phyloP scores from a whole-genome alignment of 2,888 invertebrate species.

The Baronia brevicornis region DNA sequence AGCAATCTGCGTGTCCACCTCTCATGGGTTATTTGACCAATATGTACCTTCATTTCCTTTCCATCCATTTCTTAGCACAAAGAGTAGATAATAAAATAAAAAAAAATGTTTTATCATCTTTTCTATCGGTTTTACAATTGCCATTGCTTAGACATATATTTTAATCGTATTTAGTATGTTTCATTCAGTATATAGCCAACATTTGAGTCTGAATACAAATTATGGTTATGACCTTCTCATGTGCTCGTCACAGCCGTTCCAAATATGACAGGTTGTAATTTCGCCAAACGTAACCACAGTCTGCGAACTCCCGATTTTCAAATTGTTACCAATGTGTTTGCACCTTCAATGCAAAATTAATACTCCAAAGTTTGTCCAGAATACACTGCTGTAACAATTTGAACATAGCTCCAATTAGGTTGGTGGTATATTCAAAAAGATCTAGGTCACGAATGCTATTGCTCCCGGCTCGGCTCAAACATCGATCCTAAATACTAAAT shows the following conservation, averaged over 20 bases:
- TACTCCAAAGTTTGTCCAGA: constrained; percentile 21
- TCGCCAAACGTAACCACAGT: constrained; percentile 40
- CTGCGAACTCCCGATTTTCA: constrained; percentile 24
- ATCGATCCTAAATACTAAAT: constrained; percentile 65
- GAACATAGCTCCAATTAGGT: constrained; percentile 26
- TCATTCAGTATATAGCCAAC: constrained; percentile 17
- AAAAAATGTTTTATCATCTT: no score
- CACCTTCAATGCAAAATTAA: constrained; percentile 25
- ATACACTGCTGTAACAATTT: constrained; percentile 24
- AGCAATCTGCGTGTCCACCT: no score
- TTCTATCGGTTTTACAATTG: no score
- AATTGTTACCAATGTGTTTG: constrained; percentile 23
- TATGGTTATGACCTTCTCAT: constrained; percentile 57
- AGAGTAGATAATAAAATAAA: no score
- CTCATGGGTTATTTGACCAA: no score
- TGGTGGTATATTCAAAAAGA: constrained; percentile 53
- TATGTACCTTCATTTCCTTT: no score
- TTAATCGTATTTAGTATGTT: constrained; percentile 2
- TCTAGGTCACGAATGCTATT: constrained; percentile 71
- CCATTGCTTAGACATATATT: no score
- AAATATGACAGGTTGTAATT: constrained; percentile 70
- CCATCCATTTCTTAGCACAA: no score
- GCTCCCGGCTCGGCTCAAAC: constrained; percentile 56
- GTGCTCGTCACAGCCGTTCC: constrained; percentile 53
- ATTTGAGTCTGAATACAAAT: constrained; percentile 34